Evolutionary conservation across 2,888 invertebrate genomes (phyloP).

Genomic region (Mamestra brassicae): DNA sequence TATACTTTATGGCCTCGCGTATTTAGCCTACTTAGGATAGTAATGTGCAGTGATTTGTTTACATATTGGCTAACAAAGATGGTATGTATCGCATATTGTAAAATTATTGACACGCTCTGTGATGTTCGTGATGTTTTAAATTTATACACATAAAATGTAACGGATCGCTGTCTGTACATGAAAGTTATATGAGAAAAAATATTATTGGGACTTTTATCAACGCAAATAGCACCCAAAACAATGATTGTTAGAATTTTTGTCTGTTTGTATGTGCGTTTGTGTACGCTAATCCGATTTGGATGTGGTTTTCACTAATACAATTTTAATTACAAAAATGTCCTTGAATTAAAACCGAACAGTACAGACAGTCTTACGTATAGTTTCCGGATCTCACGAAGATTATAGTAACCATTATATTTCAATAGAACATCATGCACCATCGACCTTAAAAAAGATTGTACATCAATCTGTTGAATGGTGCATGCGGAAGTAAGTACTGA

Average conservation of each 20-base stretch:
- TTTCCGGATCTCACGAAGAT: slow-evolving; percentile 48
- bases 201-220: too few species aligned
- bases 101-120: neutral
- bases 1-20: slow-evolving; percentile 32
- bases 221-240: too few species aligned
- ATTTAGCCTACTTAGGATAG: slow-evolving; percentile 15
- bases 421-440: slow-evolving; percentile 19
- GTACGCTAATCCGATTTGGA: too few species aligned
- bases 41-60: slow-evolving; percentile 33
- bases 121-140: neutral
- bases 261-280: too few species aligned
- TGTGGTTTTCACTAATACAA: neutral
- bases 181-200: too few species aligned
- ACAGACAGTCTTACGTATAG: neutral
- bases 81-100: slow-evolving; percentile 13
- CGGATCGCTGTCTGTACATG: too few species aligned
- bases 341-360: slow-evolving; percentile 28
- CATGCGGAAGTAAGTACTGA: slow-evolving; percentile 43
- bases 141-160: too few species aligned
- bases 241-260: too few species aligned
- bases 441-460: slow-evolving; percentile 47
- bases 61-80: slow-evolving; percentile 15
- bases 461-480: slow-evolving; percentile 37
- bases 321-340: slow-evolving; percentile 6
- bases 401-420: slow-evolving; percentile 10